Conservation (phyloP, 1,140 invertebrate genomes). For the Cherax destructor region DNA sequence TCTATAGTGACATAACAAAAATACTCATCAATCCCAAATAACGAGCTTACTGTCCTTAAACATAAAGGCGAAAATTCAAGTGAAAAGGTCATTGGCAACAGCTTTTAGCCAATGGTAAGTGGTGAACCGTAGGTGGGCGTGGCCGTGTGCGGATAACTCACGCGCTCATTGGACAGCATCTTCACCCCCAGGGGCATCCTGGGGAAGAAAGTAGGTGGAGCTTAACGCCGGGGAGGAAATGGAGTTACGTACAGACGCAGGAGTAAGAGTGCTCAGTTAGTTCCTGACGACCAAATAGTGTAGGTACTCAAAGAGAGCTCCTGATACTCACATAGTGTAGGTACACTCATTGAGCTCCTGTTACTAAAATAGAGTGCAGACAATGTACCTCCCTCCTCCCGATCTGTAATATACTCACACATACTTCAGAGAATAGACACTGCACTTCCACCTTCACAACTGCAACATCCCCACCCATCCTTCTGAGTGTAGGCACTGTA, state of each 20-base stretch:
- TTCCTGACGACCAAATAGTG: neutral
- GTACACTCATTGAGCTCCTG: no score
- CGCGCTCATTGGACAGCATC: slow-evolving; percentile 40
- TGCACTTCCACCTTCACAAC: no score
- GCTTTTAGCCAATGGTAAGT: slow-evolving; percentile 26
- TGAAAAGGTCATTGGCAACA: slow-evolving; percentile 11
- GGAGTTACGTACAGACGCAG: neutral
- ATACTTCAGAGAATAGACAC: no score
- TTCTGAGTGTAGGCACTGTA: no score
- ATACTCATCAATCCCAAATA: neutral
- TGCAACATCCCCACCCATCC: no score
- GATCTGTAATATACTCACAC: no score
- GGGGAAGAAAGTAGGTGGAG: neutral
- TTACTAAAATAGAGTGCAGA: no score
- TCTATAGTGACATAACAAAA: neutral
- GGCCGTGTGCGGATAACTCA: slow-evolving; percentile 25
- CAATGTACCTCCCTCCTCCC: no score
- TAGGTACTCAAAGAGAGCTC: neutral
- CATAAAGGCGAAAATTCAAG: neutral
- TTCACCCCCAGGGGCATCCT: slow-evolving; percentile 13
- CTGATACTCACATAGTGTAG: no score
- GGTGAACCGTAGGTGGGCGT: slow-evolving; percentile 33
- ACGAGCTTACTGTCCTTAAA: neutral
- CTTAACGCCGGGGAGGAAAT: slow-evolving; percentile 1
- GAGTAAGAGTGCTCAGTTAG: slow-evolving; percentile 35